Evolutionary conservation across 2,888 invertebrate genomes (phyloP).

Genomic region (Cephus sareptanus): DNA sequence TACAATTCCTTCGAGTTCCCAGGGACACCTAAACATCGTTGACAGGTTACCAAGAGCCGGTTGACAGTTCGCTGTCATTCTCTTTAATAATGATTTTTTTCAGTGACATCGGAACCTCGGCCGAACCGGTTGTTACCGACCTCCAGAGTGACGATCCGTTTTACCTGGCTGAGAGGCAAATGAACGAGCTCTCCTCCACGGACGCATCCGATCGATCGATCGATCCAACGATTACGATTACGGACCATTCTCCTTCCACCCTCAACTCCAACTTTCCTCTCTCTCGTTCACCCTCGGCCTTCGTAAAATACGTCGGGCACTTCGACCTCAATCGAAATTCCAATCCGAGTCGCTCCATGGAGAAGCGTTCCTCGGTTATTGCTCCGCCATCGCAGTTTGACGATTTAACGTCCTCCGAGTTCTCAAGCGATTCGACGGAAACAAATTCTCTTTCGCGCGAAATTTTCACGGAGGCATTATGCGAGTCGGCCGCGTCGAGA

Average conservation of each 20-base stretch:
- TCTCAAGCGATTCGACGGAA: slow-evolving; percentile 59
- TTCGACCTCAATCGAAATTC: slow-evolving; percentile 25
- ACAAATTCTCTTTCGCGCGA: slow-evolving; percentile 53
- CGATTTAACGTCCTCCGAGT: slow-evolving; percentile 53
- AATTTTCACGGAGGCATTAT: slow-evolving; percentile 34
- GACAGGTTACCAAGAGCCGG: no score
- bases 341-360: slow-evolving; percentile 12
- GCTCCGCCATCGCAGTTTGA: slow-evolving; percentile 66
- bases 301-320: slow-evolving; percentile 50
- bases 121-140: no score
- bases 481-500: neutral
- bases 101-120: slow-evolving; percentile 39
- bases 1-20: no score
- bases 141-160: slow-evolving; percentile 79
- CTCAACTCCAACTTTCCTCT: slow-evolving; percentile 48
- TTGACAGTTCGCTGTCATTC: no score
- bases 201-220: slow-evolving; percentile 40
- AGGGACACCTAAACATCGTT: no score
- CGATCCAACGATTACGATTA: slow-evolving; percentile 18
- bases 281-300: slow-evolving; percentile 60
- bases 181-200: slow-evolving; percentile 80
- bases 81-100: slow-evolving; percentile 10
- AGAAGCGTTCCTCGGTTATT: slow-evolving; percentile 63
- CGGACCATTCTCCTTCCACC: slow-evolving; percentile 47
- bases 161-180: slow-evolving; percentile 82